Evolutionary conservation across 2,888 invertebrate genomes (phyloP), one percentile per base, ranked within the genome.

Genomic region (Zootermopsis nevadensis): DNA sequence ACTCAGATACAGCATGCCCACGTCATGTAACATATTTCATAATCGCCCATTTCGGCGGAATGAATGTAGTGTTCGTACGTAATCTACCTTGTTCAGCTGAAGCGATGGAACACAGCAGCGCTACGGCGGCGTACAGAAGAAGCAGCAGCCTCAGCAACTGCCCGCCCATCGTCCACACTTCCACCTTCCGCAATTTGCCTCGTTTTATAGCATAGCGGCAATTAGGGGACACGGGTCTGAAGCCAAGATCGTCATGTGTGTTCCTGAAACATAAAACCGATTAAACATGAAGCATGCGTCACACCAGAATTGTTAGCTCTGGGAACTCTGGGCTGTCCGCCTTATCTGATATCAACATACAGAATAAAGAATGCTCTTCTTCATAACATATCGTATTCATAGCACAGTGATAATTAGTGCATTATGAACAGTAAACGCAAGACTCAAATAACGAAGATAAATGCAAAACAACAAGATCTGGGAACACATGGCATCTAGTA

Each of bases 71-170:
- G 33, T 33, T 33, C 15, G 33, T 33, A 33, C 33, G 22, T 48
- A 35, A 0, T 82, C 55, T 82, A 84, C 84, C 84, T 84, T 84
- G 84, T 42, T 84, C 84, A 31, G 83, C 81, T n/a, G 60, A 81
- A 22, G 81, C 42, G 79, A 55, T 30, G 27, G 80, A 66, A 31
- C 27, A 67, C 80, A 83, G 77, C 69, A 84, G 83, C 53, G 77
- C 77, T 80, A 81, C 76, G 53, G 81, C 80, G 83, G 83, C 82
- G 83, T 74, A 82, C 72, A 84, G 79, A 72, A 84, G 69, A 77
- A 84, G 84, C 82, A 82, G 79, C 27, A 84, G 80, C 67, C 74
- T 82, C 82, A 82, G 69, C 72, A 84, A 79, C 80, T 80, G 72
- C 69, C 67, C 72, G 69, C 83, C 83, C 83, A 83, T 83, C 72